Conservation (phyloP, 2,888 invertebrate genomes). For the Masnerella sp. region DNA sequence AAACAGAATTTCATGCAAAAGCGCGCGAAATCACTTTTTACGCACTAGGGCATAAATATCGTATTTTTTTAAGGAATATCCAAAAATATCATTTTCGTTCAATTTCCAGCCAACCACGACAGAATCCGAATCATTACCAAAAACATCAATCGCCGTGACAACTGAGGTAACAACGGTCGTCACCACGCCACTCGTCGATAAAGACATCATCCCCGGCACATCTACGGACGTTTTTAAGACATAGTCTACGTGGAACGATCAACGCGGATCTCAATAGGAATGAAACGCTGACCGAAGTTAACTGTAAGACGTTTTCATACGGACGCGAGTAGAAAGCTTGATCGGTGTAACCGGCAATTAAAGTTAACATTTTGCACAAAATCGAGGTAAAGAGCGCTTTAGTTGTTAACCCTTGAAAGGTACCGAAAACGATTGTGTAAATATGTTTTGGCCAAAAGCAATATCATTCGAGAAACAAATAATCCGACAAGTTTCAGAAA, state of each 20-base stretch:
- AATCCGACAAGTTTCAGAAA: too few species aligned
- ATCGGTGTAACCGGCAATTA: slow-evolving; percentile 21
- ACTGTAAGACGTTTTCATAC: slow-evolving; percentile 12
- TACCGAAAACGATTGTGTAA: too few species aligned
- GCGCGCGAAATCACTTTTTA: not conserved
- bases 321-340: slow-evolving; percentile 41
- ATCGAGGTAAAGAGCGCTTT: too few species aligned
- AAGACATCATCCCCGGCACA: slow-evolving; percentile 68
- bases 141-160: slow-evolving; percentile 62
- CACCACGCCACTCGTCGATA: slow-evolving; percentile 68
- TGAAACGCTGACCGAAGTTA: slow-evolving; percentile 21
- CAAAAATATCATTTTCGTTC: too few species aligned
- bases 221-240: slow-evolving; percentile 70
- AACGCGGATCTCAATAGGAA: slow-evolving; percentile 21
- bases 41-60: not conserved
- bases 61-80: too few species aligned
- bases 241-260: slow-evolving; percentile 60
- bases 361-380: not conserved
- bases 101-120: slow-evolving; percentile 72
- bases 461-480: too few species aligned
- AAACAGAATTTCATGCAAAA: too few species aligned
- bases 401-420: too few species aligned
- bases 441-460: too few species aligned
- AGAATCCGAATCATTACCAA: slow-evolving; percentile 62
- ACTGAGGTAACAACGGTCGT: slow-evolving; percentile 61